phyloP scores from a whole-genome alignment of 1,140 invertebrate species.

The Lepidurus arcticus region DNA sequence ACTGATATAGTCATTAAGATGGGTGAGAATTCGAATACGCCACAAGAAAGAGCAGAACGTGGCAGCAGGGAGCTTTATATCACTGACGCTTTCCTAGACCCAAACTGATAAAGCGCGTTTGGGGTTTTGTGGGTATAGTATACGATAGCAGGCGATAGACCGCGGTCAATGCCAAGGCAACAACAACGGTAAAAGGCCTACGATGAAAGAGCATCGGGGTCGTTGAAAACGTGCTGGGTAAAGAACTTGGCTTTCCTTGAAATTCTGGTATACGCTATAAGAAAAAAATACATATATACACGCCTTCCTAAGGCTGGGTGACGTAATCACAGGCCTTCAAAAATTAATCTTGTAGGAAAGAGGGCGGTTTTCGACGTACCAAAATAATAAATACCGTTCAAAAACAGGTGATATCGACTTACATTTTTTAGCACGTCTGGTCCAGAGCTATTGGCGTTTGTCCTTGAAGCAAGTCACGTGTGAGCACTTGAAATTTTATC shows the following conservation, averaged over 20 bases:
- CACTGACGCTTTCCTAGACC: neutral
- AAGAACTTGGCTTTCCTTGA: neutral
- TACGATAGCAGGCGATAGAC: constrained; percentile 21
- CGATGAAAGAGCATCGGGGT: neutral
- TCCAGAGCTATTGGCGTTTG: neutral
- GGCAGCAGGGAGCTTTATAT: constrained; percentile 8
- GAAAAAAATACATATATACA: too few species aligned
- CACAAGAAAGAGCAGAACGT: neutral
- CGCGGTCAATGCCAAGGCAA: constrained; percentile 20
- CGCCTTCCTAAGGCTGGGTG: too few species aligned
- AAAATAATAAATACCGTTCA: neutral
- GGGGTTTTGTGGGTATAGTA: neutral
- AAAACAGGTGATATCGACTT: neutral
- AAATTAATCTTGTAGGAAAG: too few species aligned
- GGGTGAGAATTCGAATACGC: neutral
- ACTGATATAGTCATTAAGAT: neutral
- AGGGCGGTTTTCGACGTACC: neutral
- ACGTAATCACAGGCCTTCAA: too few species aligned
- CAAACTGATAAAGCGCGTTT: neutral
- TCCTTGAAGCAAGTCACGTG: constrained; percentile 8
- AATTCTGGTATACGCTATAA: neutral
- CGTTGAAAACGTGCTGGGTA: neutral
- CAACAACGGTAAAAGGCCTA: constrained; percentile 14
- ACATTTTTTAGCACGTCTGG: constrained; percentile 15
- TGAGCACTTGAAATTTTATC: neutral